A percentile compares a stretch with the other conserved stretches of the same genome.
Conservation (phyloP, 2,797 vertebrate genomes). For the Chromobotia macracanthus region DNA sequence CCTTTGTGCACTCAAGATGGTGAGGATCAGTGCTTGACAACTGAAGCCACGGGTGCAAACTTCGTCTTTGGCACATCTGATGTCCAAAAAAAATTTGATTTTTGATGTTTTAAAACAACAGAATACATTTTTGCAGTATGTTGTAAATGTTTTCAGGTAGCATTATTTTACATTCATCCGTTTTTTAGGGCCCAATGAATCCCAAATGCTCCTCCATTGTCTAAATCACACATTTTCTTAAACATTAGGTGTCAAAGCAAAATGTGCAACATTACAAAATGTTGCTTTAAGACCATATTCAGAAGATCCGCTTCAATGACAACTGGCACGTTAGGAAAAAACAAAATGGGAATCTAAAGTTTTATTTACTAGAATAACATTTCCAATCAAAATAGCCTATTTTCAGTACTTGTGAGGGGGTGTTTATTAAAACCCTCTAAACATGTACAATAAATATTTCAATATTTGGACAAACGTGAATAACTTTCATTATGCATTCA, state of each 20-base stretch:
- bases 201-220: background rate
- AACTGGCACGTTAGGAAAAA: too few relatives aligned
- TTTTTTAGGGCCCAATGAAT: background rate
- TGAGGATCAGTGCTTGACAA: constrained; percentile 62
- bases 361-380: background rate
- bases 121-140: constrained; percentile 55
- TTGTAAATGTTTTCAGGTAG: too few relatives aligned
- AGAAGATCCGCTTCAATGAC: background rate
- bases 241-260: background rate
- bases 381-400: constrained; percentile 10
- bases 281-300: background rate
- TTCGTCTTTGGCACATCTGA: constrained; percentile 68
- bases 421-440: background rate
- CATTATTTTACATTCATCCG: too few relatives aligned
- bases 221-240: background rate
- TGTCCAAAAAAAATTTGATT: constrained; percentile 72
- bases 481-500: constrained; percentile 22
- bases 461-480: constrained; percentile 1
- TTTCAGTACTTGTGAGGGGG: background rate
- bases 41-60: constrained; percentile 63
- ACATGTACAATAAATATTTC: constrained; percentile 19
- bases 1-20: constrained; percentile 55
- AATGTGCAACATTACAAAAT: background rate
- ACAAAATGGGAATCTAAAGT: background rate
- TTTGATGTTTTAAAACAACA: constrained; percentile 64